Base-by-base conservation (phyloP, 2,888 invertebrate species). In the Lithophane leautieri region DNA sequence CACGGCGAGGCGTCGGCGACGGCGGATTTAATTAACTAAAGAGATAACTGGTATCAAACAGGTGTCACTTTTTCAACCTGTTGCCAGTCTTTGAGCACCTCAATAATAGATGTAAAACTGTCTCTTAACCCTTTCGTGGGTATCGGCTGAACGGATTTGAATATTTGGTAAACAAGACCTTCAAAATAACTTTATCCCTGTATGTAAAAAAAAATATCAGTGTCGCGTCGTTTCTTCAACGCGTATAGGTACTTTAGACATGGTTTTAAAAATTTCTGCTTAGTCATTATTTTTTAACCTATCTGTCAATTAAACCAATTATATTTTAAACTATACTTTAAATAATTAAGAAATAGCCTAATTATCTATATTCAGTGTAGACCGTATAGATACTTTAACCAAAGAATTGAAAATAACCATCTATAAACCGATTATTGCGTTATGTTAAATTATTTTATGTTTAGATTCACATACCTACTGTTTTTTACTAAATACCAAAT, bases 21-120 rank as follows among this genome's bases (percentile, higher is more conserved):
- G 58, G 14, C 12, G 22, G 73, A 7, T 65, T 81, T 76, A 69
- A 82, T 81, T 71, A 76, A 63, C 14, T 76, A 28, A 44, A 22
- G 19, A 75, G 61, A 69, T 81, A 84, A 66, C 60, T 19, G 63
- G 28, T 34, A 78, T 50, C 67, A 61, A 79, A 81, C 81, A 66
- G 85, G 71, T 84, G 65, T 34, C 68, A 22, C 28, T 68, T 62
- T 75, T 61, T 54, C 63, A 61, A 84, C 82, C 85, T 82, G 85
- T 82, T 82, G 82, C 85, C 47, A 52, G 11, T n/a, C 76, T 58
- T 71, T 63, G 56, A 22, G 14, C 34, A 58, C 75, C 63, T 44
- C 19, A 14, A 63, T 74, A 74, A 42, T 74, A 3, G 22, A 58
- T 34, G 42, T 34, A 40, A 56, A 58, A 61, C 72, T 61, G 19